Evolutionary conservation across 2,888 invertebrate species (phyloP).

Genomic region (Protonemura montana): DNA sequence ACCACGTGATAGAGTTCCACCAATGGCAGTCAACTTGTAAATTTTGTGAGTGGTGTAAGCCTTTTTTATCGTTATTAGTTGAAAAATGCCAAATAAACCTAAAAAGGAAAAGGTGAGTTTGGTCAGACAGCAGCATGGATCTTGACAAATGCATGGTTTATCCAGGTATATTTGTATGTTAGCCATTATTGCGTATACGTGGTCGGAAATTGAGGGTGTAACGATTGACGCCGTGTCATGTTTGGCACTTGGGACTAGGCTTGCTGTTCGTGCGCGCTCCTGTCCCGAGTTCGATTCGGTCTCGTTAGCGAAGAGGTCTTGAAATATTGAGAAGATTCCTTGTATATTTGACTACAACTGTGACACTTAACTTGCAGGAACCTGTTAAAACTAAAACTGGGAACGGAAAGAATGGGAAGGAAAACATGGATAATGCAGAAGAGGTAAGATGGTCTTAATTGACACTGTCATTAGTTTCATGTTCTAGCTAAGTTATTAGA

Average conservation of each 20-base stretch:
- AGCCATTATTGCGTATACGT: neutral
- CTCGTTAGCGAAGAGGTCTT: neutral
- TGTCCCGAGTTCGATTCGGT: slow-evolving; percentile 18
- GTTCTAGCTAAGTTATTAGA: neutral
- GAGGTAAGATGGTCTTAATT: slow-evolving; percentile 55
- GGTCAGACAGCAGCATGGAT: neutral
- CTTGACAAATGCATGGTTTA: neutral
- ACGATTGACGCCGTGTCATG: slow-evolving; percentile 50
- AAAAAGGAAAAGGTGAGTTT: slow-evolving; percentile 58
- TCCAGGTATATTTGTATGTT: slow-evolving; percentile 9
- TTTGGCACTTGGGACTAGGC: slow-evolving; percentile 39
- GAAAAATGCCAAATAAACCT: slow-evolving; percentile 56
- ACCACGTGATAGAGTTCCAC: slow-evolving; percentile 48
- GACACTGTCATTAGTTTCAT: neutral
- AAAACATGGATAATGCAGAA: slow-evolving; percentile 56
- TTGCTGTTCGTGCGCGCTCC: neutral
- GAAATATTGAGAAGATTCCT: neutral
- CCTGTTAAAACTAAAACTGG: slow-evolving; percentile 54
- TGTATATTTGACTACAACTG: slow-evolving; percentile 16
- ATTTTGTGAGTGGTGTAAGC: slow-evolving; percentile 45
- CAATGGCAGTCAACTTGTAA: slow-evolving; percentile 46
- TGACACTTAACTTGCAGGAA: slow-evolving; percentile 55
- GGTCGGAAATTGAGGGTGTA: slow-evolving; percentile 52
- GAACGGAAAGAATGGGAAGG: slow-evolving; percentile 59
- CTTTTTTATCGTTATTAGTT: slow-evolving; percentile 46